Conservation (phyloP, 2,888 invertebrate genomes). For the Drosophila paranaensis region DNA sequence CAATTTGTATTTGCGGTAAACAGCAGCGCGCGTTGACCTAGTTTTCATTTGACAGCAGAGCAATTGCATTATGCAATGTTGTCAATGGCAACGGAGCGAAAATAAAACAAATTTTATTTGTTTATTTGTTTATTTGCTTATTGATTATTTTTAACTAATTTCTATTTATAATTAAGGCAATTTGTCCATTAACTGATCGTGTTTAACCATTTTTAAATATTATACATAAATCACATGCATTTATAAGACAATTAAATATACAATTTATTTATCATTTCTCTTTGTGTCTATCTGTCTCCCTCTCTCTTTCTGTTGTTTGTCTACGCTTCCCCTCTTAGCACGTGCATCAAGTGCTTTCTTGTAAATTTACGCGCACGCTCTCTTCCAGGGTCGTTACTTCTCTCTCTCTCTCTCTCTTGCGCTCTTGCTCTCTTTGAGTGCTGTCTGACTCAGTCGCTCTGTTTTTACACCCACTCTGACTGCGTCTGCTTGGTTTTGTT, state of each 20-base stretch:
- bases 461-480: conserved; percentile 39
- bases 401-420: neutral
- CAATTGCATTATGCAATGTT: conserved; percentile 53
- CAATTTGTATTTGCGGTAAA: conserved; percentile 20
- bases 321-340: conserved; percentile 37
- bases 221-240: conserved; percentile 4
- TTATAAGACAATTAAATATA: neutral
- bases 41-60: conserved; percentile 20
- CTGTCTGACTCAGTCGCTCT: conserved; percentile 38
- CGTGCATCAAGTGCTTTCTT: conserved; percentile 50
- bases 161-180: neutral
- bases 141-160: conserved; percentile 26
- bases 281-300: neutral
- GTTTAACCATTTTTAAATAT: neutral
- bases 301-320: conserved; percentile 9
- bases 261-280: neutral
- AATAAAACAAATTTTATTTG: conserved; percentile 21
- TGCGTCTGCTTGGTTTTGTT: conserved; percentile 49
- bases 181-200: neutral
- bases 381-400: conserved; percentile 20
- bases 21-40: conserved; percentile 38
- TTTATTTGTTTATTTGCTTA: conserved; percentile 38
- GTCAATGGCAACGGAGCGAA: conserved; percentile 31
- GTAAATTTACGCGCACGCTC: conserved; percentile 61
- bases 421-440: neutral